Base-by-base conservation (phyloP, 2,888 invertebrate species). In the Stenotaenia linearis region DNA sequence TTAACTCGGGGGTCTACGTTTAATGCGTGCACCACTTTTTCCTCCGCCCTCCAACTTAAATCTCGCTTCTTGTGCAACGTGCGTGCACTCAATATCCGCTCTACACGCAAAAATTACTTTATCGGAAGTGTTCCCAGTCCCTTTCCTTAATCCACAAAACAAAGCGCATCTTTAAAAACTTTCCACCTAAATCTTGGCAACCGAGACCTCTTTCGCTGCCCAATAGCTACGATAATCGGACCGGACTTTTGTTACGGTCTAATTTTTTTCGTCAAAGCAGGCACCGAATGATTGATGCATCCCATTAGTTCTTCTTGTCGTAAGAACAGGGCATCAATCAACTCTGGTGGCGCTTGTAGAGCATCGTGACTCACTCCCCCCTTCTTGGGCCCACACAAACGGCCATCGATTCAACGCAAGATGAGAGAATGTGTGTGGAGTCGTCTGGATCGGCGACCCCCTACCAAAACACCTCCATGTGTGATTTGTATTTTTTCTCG, bases 241-340 rank as follows among this genome's bases (percentile, higher is more conserved):
- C 50, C 50, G 50, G 50, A 50, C 50, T 50, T 50, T 50, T 50
- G 18, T 50, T 50, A 18, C 50, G 50, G 50, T 50, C 50, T 50
- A 50, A 50, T 50, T 50, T 50, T 50, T 50, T 50, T 50, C 50
- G 50, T 50, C 50, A 18, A 21, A 21, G 21, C 50, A 50, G 50
- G n/a, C 50, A 18, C 50, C 28, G 74, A 74, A 74, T 74, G 74
- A 74, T 74, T 74, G 74, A 74, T 74, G 74, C 28, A 74, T 74
- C 32, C 74, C 74, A 74, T 74, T 74, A 74, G 74, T 74, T 74
- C 32, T 74, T 74, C 18, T 28, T 74, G 74, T 74, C 74, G 74
- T 74, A 28, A 74, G 32, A 74, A 74, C 74, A 74, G 30, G 32
- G 74, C 74, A 74, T 74, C 74, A 74, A 74, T 74, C 74, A 74